Conservation (phyloP, 2,888 invertebrate genomes). For the Heliconius erato region DNA sequence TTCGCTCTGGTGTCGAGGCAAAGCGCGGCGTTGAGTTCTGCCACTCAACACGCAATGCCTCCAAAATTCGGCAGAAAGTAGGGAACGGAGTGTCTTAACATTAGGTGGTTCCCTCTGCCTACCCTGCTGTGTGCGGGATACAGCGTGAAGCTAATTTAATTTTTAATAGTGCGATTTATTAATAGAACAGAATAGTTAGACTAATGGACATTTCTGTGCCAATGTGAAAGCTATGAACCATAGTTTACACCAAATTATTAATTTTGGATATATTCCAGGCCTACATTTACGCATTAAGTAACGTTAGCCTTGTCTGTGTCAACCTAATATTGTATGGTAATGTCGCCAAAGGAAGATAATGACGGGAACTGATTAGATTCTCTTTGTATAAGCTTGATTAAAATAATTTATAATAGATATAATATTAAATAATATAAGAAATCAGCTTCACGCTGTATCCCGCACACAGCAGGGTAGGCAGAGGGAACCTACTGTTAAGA, state of each 20-base stretch:
- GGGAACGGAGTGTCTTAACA: too few species aligned
- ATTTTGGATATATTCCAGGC: conserved; percentile 17
- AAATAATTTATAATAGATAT: background rate
- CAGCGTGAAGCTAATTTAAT: too few species aligned
- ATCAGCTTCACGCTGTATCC: too few species aligned
- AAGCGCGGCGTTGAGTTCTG: too few species aligned
- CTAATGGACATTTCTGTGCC: background rate
- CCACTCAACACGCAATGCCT: too few species aligned
- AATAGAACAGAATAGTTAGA: conserved; percentile 1
- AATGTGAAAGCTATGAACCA: background rate
- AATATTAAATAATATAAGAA: background rate
- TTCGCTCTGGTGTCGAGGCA: too few species aligned
- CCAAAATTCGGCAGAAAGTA: too few species aligned
- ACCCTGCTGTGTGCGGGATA: too few species aligned
- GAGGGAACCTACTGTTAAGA: too few species aligned
- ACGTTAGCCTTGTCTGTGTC: conserved; percentile 3
- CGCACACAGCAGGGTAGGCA: too few species aligned
- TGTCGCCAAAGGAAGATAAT: background rate
- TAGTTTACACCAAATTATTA: conserved; percentile 4
- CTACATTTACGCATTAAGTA: conserved; percentile 2
- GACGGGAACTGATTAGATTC: background rate
- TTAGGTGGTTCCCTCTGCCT: too few species aligned
- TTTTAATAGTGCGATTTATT: background rate
- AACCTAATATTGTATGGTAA: background rate
- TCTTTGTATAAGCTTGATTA: background rate